Evolutionary conservation across 1,140 invertebrate genomes (phyloP).

Genomic region (Homalodisca vitripennis): DNA sequence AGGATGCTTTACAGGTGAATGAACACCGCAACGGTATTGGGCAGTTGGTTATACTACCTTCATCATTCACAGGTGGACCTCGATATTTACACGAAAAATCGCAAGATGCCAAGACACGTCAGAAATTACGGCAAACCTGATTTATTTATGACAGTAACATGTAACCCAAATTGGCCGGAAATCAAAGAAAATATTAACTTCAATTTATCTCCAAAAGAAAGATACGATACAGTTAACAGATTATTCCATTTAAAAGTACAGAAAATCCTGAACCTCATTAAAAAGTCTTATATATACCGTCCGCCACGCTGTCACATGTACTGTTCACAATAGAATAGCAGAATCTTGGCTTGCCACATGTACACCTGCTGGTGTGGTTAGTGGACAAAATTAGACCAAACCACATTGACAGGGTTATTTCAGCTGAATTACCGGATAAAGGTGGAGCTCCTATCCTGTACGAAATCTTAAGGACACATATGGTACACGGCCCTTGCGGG

Average conservation of each 20-base stretch:
- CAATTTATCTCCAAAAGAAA: too few species aligned
- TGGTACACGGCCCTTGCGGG: constrained; percentile 59
- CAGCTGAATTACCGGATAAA: constrained; percentile 55
- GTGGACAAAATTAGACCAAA: constrained; percentile 53
- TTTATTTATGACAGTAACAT: constrained; percentile 51
- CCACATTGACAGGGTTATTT: constrained; percentile 54
- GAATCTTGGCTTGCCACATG: constrained; percentile 47
- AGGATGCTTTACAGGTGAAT: constrained; percentile 38
- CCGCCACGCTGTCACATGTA: constrained; percentile 48
- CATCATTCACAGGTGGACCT: constrained; percentile 47
- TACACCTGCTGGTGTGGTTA: constrained; percentile 49
- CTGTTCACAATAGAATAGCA: constrained; percentile 56
- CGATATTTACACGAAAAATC: constrained; percentile 51
- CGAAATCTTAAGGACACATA: constrained; percentile 49
- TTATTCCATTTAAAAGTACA: constrained; percentile 37
- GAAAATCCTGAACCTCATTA: constrained; percentile 32
- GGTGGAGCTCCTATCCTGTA: constrained; percentile 47
- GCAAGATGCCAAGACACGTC: constrained; percentile 54
- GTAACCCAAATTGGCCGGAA: constrained; percentile 54
- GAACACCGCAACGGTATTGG: constrained; percentile 23
- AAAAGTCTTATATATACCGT: constrained; percentile 44
- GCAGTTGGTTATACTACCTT: constrained; percentile 45
- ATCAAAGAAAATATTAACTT: constrained; percentile 41
- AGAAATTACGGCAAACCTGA: constrained; percentile 48
- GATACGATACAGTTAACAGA: constrained; percentile 34